Percentiles rank a stretch among this genome's conserved stretches.
These are phyloP conservation scores for Drosophila falleni DNA, from an alignment of 2,888 invertebrate genomes.

Conservation along the genomic window DNA sequence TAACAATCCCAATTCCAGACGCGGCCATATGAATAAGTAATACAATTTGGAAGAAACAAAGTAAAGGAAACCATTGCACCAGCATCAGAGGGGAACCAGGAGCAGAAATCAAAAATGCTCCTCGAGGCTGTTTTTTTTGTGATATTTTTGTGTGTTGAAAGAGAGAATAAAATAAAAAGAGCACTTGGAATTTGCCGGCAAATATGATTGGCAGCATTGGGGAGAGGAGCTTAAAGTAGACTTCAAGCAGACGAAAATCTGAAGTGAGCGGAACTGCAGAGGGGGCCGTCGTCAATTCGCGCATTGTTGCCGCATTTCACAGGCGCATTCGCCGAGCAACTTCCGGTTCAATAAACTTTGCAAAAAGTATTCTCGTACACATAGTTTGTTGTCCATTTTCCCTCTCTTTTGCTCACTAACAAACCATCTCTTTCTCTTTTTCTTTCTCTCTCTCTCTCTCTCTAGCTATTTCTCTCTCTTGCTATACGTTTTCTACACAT, in stretches of 20 bases:
- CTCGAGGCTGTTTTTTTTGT: conserved; percentile 48
- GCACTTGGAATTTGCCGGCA: conserved; percentile 17
- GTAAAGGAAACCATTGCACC: conserved; percentile 29
- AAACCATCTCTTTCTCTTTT: neutral
- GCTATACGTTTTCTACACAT: conserved; percentile 35
- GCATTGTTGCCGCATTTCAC: conserved; percentile 76
- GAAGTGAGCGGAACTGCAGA: conserved; percentile 3
- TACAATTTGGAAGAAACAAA: conserved; percentile 34
- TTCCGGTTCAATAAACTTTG: conserved; percentile 78
- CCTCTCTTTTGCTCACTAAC: conserved; percentile 1
- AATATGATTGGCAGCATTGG: conserved; percentile 52
- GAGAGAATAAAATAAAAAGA: conserved; percentile 3
- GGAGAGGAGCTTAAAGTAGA: conserved; percentile 41
- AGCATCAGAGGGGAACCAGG: neutral
- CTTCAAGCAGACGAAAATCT: conserved; percentile 45
- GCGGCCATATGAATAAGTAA: conserved; percentile 55
- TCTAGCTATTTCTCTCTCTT: conserved; percentile 2
- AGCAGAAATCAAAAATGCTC: conserved; percentile 58
- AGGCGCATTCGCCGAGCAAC: conserved; percentile 63
- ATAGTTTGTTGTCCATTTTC: conserved; percentile 52
- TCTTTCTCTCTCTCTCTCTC: neutral
- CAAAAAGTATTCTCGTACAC: conserved; percentile 67
- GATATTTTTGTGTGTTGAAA: conserved; percentile 2
- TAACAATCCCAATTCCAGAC: conserved; percentile 27
- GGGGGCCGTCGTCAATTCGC: conserved; percentile 27